phyloP scores from a whole-genome alignment of 2,888 invertebrate genomes.

The Agonum fuliginosum region DNA sequence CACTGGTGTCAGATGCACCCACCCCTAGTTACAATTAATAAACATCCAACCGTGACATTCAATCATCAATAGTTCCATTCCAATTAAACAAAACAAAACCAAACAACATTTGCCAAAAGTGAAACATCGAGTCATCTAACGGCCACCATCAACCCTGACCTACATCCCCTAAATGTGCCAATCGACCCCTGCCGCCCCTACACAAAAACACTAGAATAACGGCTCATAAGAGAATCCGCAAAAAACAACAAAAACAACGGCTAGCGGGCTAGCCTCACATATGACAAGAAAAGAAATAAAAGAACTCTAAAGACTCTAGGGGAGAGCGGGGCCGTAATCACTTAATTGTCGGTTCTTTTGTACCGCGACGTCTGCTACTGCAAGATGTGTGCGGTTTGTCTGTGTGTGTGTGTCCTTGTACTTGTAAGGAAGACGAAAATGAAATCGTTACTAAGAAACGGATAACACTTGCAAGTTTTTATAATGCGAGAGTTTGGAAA shows the following conservation, averaged over 20 bases:
- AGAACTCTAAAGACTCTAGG: background rate
- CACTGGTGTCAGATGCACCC: background rate
- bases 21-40: background rate
- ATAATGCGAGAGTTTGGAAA: background rate
- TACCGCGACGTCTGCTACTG: constrained; percentile 21
- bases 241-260: background rate
- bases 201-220: background rate
- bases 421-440: background rate
- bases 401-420: constrained; percentile 1
- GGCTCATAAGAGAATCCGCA: constrained; percentile 7
- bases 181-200: background rate
- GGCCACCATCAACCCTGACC: background rate
- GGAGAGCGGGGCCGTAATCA: constrained; percentile 12
- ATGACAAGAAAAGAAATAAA: background rate
- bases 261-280: background rate
- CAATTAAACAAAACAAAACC: constrained; percentile 6
- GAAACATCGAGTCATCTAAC: constrained; percentile 2
- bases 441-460: constrained; percentile 1
- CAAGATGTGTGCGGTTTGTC: constrained; percentile 14
- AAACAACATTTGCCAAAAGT: constrained; percentile 10
- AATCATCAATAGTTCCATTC: background rate
- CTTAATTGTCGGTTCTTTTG: constrained; percentile 43
- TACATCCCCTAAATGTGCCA: background rate
- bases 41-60: background rate
- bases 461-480: background rate